A percentile compares a stretch with the other conserved stretches of the same genome.
Evolutionary conservation across 1,140 invertebrate genomes (phyloP).

Genomic region (Drosophila nebulosa): DNA sequence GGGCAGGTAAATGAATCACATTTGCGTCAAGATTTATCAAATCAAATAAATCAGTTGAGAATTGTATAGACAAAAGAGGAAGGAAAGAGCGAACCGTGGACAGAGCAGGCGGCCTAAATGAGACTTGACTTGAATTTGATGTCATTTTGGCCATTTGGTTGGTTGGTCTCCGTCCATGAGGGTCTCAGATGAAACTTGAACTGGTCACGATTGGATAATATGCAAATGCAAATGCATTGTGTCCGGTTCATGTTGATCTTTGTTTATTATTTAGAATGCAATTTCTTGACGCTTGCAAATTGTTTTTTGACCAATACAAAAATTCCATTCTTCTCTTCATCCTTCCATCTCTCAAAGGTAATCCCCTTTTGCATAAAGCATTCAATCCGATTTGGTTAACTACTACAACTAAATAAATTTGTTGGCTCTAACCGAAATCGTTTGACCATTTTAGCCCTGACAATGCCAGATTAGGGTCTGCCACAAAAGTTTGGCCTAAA

Average conservation of each 20-base stretch:
- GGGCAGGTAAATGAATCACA: constrained; percentile 52
- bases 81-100: neutral
- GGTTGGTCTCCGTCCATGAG: too few relatives aligned
- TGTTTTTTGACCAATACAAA: too few relatives aligned
- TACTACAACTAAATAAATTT: neutral
- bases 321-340: too few relatives aligned
- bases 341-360: too few relatives aligned
- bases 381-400: too few relatives aligned
- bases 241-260: neutral
- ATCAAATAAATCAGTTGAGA: constrained; percentile 57
- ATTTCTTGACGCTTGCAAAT: neutral
- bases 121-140: constrained; percentile 2
- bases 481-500: constrained; percentile 14
- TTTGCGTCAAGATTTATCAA: constrained; percentile 65
- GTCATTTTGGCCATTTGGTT: neutral
- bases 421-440: neutral
- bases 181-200: constrained; percentile 3
- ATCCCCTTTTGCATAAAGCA: too few relatives aligned
- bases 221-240: neutral
- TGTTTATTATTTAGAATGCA: neutral
- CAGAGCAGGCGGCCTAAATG: neutral
- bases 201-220: constrained; percentile 5
- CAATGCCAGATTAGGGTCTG: constrained; percentile 2
- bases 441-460: neutral
- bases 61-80: neutral